Evolutionary conservation across 1,140 invertebrate genomes (phyloP).

Genomic region (Wiebesia pumilae): DNA sequence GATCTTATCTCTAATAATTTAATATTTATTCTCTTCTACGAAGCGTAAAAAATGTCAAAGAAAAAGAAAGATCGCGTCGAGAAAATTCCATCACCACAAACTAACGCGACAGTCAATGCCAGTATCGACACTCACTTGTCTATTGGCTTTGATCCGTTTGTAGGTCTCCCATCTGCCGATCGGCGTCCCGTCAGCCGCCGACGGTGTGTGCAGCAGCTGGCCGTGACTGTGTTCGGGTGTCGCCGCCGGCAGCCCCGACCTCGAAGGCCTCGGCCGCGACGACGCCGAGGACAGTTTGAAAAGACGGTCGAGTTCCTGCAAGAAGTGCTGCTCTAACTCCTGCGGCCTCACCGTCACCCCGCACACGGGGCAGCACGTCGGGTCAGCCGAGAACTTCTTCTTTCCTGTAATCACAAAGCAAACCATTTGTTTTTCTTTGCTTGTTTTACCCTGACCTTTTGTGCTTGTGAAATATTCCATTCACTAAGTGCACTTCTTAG

Average conservation of each 20-base stretch:
- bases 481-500: too few relatives aligned
- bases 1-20: too few relatives aligned
- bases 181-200: constrained; percentile 77
- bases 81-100: too few relatives aligned
- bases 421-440: neutral
- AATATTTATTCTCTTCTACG: too few relatives aligned
- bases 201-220: constrained; percentile 72
- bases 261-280: constrained; percentile 68
- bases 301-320: constrained; percentile 85
- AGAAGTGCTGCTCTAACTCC: constrained; percentile 85
- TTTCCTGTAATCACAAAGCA: constrained; percentile 65
- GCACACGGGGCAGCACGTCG: constrained; percentile 86
- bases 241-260: constrained; percentile 72
- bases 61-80: too few relatives aligned
- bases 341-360: constrained; percentile 83
- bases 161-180: constrained; percentile 90
- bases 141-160: constrained; percentile 86
- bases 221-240: constrained; percentile 75
- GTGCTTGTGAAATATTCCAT: too few relatives aligned
- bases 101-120: neutral
- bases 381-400: constrained; percentile 77
- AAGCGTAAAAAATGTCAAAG: too few relatives aligned
- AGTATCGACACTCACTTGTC: constrained; percentile 78
- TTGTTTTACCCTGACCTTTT: too few relatives aligned
- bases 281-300: constrained; percentile 77